Evolutionary conservation across 1,140 invertebrate species (phyloP).

Genomic region (Hycleus cichorii): DNA sequence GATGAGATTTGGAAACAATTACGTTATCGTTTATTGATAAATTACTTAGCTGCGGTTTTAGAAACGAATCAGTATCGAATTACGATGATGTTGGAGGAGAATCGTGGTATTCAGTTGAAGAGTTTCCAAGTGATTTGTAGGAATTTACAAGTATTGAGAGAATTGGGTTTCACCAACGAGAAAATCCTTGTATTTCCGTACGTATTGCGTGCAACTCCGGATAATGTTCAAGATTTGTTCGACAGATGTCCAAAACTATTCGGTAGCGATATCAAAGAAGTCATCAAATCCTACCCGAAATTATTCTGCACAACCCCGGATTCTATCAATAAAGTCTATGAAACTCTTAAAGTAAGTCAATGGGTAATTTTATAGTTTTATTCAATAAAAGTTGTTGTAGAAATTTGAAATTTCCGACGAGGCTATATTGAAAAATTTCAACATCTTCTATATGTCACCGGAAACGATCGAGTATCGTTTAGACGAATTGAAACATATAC

Average conservation of each 20-base stretch:
- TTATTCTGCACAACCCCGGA: conserved; percentile 41
- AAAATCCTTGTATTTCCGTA: conserved; percentile 47
- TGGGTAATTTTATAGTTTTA: background rate
- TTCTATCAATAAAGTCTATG: conserved; percentile 41
- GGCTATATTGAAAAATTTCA: conserved; percentile 39
- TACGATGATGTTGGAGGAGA: conserved; percentile 40
- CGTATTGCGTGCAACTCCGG: conserved; percentile 42
- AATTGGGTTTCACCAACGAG: conserved; percentile 24
- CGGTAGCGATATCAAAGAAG: conserved; percentile 42
- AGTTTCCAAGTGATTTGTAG: conserved; percentile 44
- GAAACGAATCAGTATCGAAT: conserved; percentile 43
- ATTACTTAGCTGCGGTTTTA: conserved; percentile 39
- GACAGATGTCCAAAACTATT: conserved; percentile 41
- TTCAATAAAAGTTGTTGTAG: conserved; percentile 18
- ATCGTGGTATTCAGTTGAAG: conserved; percentile 44
- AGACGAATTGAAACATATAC: conserved; percentile 39
- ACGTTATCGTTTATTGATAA: conserved; percentile 13
- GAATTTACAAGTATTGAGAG: conserved; percentile 40
- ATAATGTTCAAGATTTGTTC: conserved; percentile 43
- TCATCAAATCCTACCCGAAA: conserved; percentile 43
- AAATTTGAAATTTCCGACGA: conserved; percentile 42
- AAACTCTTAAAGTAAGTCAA: conserved; percentile 36
- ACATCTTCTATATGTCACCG: conserved; percentile 42
- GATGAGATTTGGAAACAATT: background rate
- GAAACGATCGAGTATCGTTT: conserved; percentile 44